A percentile compares a stretch with the other conserved stretches of the same genome.
Conservation (phyloP, 2,113 vertebrate genomes). For the Fulmarus glacialis region DNA sequence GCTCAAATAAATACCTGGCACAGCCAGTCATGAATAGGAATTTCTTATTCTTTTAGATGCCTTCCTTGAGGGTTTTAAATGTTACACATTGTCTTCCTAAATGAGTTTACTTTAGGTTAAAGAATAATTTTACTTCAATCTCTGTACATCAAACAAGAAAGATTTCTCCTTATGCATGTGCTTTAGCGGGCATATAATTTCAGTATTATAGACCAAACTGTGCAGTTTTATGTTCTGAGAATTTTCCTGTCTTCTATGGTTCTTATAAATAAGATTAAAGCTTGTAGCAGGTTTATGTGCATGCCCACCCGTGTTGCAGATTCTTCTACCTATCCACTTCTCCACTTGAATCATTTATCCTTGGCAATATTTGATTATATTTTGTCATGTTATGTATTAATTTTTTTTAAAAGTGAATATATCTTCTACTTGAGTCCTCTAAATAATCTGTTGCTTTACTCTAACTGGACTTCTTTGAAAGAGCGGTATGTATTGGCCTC, state of each 20-base stretch:
- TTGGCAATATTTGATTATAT: background rate
- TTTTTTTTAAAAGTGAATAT: background rate
- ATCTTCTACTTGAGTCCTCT: background rate
- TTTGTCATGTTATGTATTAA: background rate
- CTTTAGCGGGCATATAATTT: background rate
- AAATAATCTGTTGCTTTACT: background rate
- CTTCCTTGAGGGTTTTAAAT: background rate
- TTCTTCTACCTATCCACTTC: background rate
- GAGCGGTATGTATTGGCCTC: background rate
- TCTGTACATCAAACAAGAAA: background rate
- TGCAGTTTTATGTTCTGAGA: background rate
- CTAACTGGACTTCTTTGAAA: background rate
- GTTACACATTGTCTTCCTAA: background rate
- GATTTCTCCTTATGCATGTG: background rate
- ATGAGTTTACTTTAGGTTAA: background rate
- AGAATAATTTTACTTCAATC: background rate
- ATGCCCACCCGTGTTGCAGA: background rate
- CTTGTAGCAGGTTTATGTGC: background rate
- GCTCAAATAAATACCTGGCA: background rate
- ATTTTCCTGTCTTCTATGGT: background rate
- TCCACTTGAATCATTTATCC: background rate
- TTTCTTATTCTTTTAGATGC: background rate
- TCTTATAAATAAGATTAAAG: background rate
- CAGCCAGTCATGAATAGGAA: background rate
- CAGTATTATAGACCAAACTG: background rate